phyloP scores from a whole-genome alignment of 2,113 vertebrate species.

The Plecotus auritus region DNA sequence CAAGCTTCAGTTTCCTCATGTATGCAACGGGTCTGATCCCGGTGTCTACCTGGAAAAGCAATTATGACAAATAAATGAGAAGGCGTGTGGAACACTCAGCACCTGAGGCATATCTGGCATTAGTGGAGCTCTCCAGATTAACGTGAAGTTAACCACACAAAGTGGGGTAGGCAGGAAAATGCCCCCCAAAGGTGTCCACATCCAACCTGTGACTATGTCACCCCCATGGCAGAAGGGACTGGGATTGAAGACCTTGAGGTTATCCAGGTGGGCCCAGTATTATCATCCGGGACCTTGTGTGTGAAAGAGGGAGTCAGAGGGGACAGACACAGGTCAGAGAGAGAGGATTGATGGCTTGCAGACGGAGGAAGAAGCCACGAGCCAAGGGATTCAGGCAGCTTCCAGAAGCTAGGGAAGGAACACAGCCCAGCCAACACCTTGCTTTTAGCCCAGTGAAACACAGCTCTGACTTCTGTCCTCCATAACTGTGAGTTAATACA shows the following conservation, averaged over 20 bases:
- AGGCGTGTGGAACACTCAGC: not conserved
- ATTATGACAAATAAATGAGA: not conserved
- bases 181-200: not conserved
- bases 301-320: not conserved
- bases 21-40: not conserved
- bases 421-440: not conserved
- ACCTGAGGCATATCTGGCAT: not conserved
- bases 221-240: not conserved
- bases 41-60: not conserved
- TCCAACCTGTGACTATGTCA: not conserved
- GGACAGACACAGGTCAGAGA: not conserved
- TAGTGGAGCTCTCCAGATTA: not conserved
- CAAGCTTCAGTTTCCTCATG: not conserved
- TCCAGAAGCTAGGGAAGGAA: not conserved
- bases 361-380: not conserved
- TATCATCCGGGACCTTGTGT: not conserved
- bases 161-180: not conserved
- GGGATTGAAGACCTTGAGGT: not conserved
- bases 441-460: not conserved
- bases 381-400: not conserved
- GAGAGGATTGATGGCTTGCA: not conserved
- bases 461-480: not conserved
- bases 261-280: not conserved
- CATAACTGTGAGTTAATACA: not conserved
- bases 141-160: not conserved